phyloP scores from a whole-genome alignment of 2,113 vertebrate genomes.

The Peromyscus californicus region DNA sequence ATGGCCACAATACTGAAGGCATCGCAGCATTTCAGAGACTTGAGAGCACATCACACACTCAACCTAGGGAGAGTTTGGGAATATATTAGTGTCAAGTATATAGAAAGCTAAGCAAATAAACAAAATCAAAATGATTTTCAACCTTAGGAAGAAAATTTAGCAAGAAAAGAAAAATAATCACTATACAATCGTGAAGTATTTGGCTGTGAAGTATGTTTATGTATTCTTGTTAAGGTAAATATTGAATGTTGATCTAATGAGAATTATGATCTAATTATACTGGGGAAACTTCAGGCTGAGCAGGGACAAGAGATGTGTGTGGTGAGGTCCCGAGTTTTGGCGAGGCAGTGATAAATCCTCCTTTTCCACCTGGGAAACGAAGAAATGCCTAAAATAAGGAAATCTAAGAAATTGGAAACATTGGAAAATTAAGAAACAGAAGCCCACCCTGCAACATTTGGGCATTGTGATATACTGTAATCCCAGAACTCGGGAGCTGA shows the following conservation, averaged over 20 bases:
- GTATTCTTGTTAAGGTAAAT: constrained; percentile 32
- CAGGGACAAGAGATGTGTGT: neutral
- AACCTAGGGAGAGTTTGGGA: neutral
- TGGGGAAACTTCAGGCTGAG: neutral
- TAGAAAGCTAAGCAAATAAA: constrained; percentile 42
- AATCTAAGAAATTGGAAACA: neutral
- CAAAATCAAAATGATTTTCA: constrained; percentile 46
- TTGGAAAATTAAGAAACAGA: neutral
- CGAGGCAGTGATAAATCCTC: neutral
- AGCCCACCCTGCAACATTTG: neutral
- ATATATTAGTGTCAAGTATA: neutral
- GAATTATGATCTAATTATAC: neutral
- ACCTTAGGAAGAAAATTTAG: constrained; percentile 4
- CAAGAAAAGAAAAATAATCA: constrained; percentile 47
- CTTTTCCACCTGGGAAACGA: neutral
- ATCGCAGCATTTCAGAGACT: neutral
- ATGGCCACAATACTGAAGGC: neutral
- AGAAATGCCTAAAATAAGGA: neutral
- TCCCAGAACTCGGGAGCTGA: neutral
- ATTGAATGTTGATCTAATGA: constrained; percentile 50
- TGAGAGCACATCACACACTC: neutral
- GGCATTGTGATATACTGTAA: neutral
- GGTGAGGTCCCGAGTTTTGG: neutral
- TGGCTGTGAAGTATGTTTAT: constrained; percentile 54
- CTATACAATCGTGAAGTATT: neutral